These are phyloP conservation scores for Aurelia aurita DNA, from an alignment of 30 jellyfish, hydroid and myxozoan species.

Conservation along the genomic window DNA sequence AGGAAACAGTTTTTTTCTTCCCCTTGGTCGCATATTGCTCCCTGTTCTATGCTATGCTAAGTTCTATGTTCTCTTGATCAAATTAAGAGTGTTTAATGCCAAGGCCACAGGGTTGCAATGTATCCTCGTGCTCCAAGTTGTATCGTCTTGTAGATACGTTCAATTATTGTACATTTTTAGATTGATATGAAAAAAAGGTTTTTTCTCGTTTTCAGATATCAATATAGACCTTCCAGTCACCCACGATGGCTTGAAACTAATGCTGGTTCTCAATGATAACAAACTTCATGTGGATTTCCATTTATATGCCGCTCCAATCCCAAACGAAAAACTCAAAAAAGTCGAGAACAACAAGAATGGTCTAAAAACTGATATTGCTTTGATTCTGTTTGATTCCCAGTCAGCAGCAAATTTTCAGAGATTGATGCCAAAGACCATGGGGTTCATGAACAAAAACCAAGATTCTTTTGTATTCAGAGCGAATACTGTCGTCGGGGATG, in stretches of 20 bases:
- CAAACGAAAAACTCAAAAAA: constrained; percentile 4
- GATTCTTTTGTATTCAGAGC: constrained; percentile 44
- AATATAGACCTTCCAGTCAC: neutral
- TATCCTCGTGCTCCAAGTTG: too few relatives aligned
- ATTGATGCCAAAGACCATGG: constrained; percentile 26
- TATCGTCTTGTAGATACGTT: too few relatives aligned
- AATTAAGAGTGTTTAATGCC: too few relatives aligned
- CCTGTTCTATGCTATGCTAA: too few relatives aligned
- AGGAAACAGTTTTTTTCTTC: too few relatives aligned
- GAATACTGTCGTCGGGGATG: constrained; percentile 86
- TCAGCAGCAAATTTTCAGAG: constrained; percentile 58
- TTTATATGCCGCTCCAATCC: constrained; percentile 31
- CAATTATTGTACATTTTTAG: too few relatives aligned
- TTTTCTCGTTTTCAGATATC: neutral
- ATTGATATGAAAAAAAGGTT: too few relatives aligned
- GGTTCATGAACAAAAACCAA: neutral
- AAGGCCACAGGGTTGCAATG: too few relatives aligned
- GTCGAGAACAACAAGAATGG: neutral
- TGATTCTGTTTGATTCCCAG: constrained; percentile 54
- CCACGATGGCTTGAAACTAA: constrained; percentile 20
- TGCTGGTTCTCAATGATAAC: constrained; percentile 4
- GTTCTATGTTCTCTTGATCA: too few relatives aligned
- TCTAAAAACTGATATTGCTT: constrained; percentile 8
- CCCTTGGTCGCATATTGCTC: too few relatives aligned
- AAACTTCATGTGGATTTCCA: constrained; percentile 37